phyloP scores from a whole-genome alignment of 2,797 vertebrate genomes.

The Darevskia nairensis region DNA sequence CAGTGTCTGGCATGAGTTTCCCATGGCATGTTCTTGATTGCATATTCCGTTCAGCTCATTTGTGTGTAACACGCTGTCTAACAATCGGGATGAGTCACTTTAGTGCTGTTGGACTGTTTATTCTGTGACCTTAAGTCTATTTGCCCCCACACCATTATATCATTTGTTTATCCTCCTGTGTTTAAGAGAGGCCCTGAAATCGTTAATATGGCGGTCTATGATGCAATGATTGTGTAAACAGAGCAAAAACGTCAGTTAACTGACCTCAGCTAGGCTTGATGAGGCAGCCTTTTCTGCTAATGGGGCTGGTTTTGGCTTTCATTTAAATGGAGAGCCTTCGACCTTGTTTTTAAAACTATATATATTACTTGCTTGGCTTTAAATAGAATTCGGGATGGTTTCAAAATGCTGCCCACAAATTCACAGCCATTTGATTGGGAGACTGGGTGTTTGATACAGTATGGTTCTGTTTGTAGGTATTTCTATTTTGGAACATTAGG shows the following conservation, averaged over 20 bases:
- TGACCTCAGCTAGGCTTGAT: background rate
- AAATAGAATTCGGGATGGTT: constrained; percentile 36
- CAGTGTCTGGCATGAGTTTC: background rate
- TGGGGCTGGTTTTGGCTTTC: constrained; percentile 22
- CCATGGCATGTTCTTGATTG: constrained; percentile 23
- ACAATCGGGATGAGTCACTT: constrained; percentile 47
- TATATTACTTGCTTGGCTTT: constrained; percentile 24
- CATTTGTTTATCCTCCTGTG: constrained; percentile 51
- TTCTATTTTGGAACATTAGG: no score
- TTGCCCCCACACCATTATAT: constrained; percentile 37
- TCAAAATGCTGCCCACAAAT: constrained; percentile 8
- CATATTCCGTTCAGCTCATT: constrained; percentile 43
- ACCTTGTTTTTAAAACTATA: background rate
- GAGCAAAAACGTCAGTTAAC: constrained; percentile 10
- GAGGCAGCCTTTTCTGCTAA: constrained; percentile 44
- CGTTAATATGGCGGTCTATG: background rate
- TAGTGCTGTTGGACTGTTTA: constrained; percentile 31
- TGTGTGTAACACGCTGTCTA: constrained; percentile 25
- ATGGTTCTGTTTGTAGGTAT: no score
- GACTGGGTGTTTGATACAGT: no score
- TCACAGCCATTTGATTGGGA: no score
- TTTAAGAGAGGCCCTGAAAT: constrained; percentile 29
- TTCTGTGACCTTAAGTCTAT: constrained; percentile 54
- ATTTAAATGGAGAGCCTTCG: constrained; percentile 30
- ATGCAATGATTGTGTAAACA: background rate